phyloP scores from a whole-genome alignment of 2,797 vertebrate species.

The Molossus alvarezi region DNA sequence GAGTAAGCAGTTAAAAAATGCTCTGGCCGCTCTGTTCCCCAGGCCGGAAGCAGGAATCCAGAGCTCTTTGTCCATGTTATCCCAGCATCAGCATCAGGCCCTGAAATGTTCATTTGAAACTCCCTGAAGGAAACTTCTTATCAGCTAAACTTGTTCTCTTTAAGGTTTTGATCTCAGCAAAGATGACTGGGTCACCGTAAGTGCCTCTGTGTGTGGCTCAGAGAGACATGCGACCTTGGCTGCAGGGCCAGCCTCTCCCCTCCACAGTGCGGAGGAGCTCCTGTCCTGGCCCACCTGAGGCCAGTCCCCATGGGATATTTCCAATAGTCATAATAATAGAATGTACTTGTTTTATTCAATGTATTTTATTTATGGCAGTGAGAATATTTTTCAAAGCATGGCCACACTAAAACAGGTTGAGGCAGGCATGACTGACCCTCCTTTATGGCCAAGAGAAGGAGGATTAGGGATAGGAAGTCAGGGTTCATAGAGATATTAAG shows the following conservation, averaged over 20 bases:
- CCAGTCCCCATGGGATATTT: neutral
- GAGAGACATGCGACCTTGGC: neutral
- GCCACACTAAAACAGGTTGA: neutral
- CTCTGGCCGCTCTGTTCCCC: neutral
- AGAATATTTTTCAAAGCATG: conserved; percentile 37
- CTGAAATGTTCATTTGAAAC: conserved; percentile 58
- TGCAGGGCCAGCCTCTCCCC: neutral
- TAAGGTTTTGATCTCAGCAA: conserved; percentile 27
- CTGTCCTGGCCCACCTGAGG: neutral
- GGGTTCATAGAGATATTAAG: neutral
- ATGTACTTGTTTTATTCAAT: neutral
- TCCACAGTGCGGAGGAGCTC: neutral
- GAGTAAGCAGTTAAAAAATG: neutral
- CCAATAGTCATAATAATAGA: neutral
- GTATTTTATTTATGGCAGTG: neutral
- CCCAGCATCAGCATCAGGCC: conserved; percentile 9
- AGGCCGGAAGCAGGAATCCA: neutral
- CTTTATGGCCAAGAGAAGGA: neutral
- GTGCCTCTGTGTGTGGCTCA: conserved; percentile 24
- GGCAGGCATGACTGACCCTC: neutral
- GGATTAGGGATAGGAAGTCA: neutral
- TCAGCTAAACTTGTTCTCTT: conserved; percentile 68
- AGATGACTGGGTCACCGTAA: conserved; percentile 57
- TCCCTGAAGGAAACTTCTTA: conserved; percentile 44
- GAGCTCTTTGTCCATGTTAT: conserved; percentile 10